A percentile compares a stretch with the other conserved stretches of the same genome.
Evolutionary conservation across 1,140 invertebrate species (phyloP).

Genomic region (Ceratitis capitata): DNA sequence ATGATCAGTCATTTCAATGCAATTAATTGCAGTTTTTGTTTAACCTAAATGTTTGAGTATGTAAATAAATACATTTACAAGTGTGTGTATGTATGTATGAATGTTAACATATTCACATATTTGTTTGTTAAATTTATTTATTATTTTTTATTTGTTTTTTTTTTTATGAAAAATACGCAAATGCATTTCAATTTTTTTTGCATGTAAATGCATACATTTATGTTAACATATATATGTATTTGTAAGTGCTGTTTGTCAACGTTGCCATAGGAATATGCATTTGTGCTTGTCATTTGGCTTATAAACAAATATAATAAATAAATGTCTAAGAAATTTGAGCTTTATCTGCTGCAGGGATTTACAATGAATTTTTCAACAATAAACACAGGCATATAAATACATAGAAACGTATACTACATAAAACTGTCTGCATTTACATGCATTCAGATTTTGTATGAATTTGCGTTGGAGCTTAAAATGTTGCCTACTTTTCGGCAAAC

Average conservation of each 20-base stretch:
- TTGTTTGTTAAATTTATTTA: not conserved
- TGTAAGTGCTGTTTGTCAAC: too few species aligned
- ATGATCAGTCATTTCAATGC: slow-evolving; percentile 64
- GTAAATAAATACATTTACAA: too few species aligned
- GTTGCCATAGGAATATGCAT: not conserved
- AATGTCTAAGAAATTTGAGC: too few species aligned
- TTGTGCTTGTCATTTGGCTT: not conserved
- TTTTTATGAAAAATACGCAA: not conserved
- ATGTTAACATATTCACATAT: not conserved
- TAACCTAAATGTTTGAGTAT: slow-evolving; percentile 2
- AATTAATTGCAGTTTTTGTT: slow-evolving; percentile 45
- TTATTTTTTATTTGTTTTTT: not conserved
- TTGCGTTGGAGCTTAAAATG: not conserved
- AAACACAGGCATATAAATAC: not conserved
- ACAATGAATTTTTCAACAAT: not conserved
- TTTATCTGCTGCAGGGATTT: not conserved
- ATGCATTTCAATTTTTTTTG: not conserved
- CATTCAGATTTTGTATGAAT: not conserved
- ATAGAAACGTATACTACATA: not conserved
- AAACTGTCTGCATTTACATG: not conserved
- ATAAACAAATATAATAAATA: not conserved
- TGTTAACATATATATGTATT: not conserved
- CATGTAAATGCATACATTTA: not conserved
- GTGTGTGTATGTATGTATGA: not conserved
- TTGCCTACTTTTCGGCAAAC: not conserved